phyloP scores from a whole-genome alignment of 2,797 vertebrate genomes.

The Geotrypetes seraphini region DNA sequence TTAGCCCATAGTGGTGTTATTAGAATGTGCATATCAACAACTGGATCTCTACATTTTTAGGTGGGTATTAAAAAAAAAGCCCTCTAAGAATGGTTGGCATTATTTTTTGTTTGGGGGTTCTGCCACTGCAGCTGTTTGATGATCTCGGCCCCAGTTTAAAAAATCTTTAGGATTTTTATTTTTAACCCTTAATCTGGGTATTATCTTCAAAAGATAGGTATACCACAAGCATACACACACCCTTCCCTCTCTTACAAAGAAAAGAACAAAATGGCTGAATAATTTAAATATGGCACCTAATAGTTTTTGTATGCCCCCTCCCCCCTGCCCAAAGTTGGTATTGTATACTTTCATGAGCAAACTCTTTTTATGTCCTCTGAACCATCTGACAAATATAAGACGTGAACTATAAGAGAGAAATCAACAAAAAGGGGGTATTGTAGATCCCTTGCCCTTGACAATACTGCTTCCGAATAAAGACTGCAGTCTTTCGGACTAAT shows the following conservation, averaged over 20 bases:
- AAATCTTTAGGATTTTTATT: slow-evolving; percentile 33
- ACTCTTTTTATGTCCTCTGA: slow-evolving; percentile 10
- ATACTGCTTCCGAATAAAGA: slow-evolving; percentile 21
- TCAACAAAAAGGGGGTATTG: too few species aligned
- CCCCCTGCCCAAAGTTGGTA: slow-evolving; percentile 10
- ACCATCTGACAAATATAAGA: slow-evolving; percentile 30
- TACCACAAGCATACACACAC: too few species aligned
- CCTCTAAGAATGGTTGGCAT: slow-evolving; percentile 36
- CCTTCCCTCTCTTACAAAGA: slow-evolving; percentile 16
- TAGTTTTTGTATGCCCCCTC: background rate
- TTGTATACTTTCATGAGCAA: slow-evolving; percentile 7
- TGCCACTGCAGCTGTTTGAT: slow-evolving; percentile 29
- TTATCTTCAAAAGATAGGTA: slow-evolving; percentile 20
- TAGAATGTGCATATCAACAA: slow-evolving; percentile 47
- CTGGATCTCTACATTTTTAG: slow-evolving; percentile 49
- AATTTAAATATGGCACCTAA: slow-evolving; percentile 24
- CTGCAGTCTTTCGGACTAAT: slow-evolving; percentile 4
- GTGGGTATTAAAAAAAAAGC: slow-evolving; percentile 51
- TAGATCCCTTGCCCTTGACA: slow-evolving; percentile 17
- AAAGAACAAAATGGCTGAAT: slow-evolving; percentile 11
- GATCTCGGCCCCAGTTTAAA: slow-evolving; percentile 33
- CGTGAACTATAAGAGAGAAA: slow-evolving; percentile 26
- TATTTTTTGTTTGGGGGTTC: too few species aligned
- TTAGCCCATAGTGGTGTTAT: slow-evolving; percentile 56
- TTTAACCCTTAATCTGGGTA: slow-evolving; percentile 23